Percentiles rank a stretch among this genome's conserved stretches.
These are phyloP conservation scores for Rhinoraja longicauda DNA, from an alignment of 2,797 vertebrate genomes.

Conservation along the genomic window DNA sequence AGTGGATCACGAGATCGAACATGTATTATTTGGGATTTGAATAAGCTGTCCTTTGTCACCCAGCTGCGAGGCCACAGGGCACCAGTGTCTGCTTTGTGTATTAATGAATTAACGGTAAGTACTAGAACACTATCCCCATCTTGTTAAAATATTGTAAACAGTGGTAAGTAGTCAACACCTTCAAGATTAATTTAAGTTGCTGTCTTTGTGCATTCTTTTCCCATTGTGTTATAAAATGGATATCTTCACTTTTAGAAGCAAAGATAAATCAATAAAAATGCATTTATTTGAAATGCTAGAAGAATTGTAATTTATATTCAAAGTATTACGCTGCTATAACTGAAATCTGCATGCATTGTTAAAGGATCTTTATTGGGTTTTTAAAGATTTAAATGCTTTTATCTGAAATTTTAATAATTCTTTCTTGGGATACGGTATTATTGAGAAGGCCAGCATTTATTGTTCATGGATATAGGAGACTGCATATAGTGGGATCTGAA, in stretches of 20 bases:
- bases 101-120: constrained; percentile 87
- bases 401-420: not conserved
- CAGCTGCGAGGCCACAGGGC: constrained; percentile 90
- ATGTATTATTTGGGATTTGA: constrained; percentile 98
- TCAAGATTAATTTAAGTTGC: not conserved
- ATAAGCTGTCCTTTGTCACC: constrained; percentile 90
- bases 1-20: constrained; percentile 92
- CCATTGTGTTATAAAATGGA: not conserved
- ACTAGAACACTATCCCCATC: not conserved
- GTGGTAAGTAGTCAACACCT: not conserved
- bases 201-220: not conserved
- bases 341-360: not conserved
- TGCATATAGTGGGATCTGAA: no score
- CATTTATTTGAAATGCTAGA: not conserved
- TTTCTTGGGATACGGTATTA: not conserved
- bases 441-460: not conserved
- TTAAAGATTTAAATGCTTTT: not conserved
- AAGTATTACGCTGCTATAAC: not conserved
- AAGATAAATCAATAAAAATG: not conserved
- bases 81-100: constrained; percentile 88
- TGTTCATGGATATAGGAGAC: not conserved
- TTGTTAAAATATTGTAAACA: not conserved
- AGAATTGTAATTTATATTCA: not conserved
- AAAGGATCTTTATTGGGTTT: not conserved
- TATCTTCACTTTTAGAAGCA: not conserved